These are phyloP conservation scores for Steinernema feltiae DNA, from an alignment of 1,140 invertebrate species.

Conservation along the genomic window DNA sequence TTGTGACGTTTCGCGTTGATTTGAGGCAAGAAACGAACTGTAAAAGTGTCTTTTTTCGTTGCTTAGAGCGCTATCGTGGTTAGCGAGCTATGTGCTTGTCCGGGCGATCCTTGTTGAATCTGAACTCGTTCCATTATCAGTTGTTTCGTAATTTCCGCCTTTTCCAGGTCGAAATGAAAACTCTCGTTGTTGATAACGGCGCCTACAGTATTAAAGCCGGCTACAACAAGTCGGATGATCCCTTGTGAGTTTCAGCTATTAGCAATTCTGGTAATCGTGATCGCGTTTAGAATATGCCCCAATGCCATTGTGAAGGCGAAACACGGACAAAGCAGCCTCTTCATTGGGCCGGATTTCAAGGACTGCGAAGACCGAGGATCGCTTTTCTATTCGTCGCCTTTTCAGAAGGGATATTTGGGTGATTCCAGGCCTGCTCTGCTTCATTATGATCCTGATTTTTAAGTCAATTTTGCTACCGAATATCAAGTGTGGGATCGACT, in stretches of 20 bases:
- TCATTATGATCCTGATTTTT: constrained; percentile 67
- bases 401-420: constrained; percentile 70
- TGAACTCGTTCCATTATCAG: too few relatives aligned
- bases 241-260: neutral
- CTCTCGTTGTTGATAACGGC: neutral
- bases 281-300: constrained; percentile 65
- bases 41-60: too few relatives aligned
- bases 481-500: constrained; percentile 93
- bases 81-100: too few relatives aligned
- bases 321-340: constrained; percentile 81
- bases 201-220: neutral
- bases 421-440: neutral
- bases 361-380: constrained; percentile 91
- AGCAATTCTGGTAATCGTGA: neutral
- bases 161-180: too few relatives aligned
- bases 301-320: constrained; percentile 99
- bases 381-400: constrained; percentile 84
- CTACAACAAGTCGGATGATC: neutral
- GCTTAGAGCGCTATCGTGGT: too few relatives aligned
- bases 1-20: too few relatives aligned
- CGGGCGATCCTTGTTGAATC: too few relatives aligned
- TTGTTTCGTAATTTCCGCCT: too few relatives aligned
- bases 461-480: constrained; percentile 89
- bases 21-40: too few relatives aligned
- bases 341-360: constrained; percentile 83